Conservation (phyloP, 1,140 invertebrate genomes). For the Hormaphis cornu region DNA sequence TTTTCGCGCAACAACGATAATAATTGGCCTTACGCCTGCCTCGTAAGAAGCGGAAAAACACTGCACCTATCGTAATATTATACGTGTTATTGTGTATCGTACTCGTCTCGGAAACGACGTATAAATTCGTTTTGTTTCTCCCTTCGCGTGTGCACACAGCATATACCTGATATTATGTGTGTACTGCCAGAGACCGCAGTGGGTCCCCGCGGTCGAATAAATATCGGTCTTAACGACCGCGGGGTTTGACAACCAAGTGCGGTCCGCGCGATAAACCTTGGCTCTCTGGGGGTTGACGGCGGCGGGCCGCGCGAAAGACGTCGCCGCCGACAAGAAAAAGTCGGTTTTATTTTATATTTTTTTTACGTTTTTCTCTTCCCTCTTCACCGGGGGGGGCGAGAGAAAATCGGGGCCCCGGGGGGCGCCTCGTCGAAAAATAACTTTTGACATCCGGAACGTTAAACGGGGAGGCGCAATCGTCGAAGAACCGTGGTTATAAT, state of each 20-base stretch:
- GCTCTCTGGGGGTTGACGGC: constrained; percentile 3
- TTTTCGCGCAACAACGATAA: too few relatives aligned
- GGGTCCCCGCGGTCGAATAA: constrained; percentile 20
- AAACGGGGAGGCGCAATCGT: too few relatives aligned
- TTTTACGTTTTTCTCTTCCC: neutral
- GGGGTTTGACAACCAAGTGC: constrained; percentile 21
- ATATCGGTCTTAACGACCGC: constrained; percentile 21
- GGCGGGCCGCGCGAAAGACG: neutral
- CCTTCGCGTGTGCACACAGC: too few relatives aligned
- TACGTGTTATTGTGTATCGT: too few relatives aligned
- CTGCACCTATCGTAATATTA: too few relatives aligned
- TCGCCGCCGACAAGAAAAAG: constrained; percentile 1
- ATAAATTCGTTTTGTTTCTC: too few relatives aligned
- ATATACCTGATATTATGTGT: too few relatives aligned
- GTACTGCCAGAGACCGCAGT: neutral
- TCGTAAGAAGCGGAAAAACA: too few relatives aligned
- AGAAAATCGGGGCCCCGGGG: neutral
- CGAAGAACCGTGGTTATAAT: too few relatives aligned
- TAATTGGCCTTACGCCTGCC: too few relatives aligned
- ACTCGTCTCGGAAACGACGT: neutral
- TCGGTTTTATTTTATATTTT: neutral
- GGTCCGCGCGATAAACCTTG: neutral
- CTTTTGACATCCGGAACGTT: too few relatives aligned
- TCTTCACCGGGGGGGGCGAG: too few relatives aligned
- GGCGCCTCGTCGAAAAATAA: neutral